Base-by-base conservation (phyloP, 2,888 invertebrate genomes). In the Epinotia ramella region DNA sequence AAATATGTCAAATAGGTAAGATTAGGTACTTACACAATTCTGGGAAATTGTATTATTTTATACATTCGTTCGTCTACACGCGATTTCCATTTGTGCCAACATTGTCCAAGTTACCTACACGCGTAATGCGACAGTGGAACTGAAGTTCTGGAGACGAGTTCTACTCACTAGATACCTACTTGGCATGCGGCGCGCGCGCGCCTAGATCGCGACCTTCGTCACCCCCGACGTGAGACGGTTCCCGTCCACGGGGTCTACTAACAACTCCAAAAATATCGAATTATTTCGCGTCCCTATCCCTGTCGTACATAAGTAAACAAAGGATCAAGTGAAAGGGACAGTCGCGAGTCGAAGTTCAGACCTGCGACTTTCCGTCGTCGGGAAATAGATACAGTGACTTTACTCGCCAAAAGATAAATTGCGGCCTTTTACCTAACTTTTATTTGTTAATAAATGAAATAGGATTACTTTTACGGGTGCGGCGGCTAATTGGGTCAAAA, bases 321-420 rank as follows among this genome's bases (percentile, higher is more conserved):
- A 33, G 18, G 18, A 53, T 63, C 18, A n/a, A 62, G 53, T 33
- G 20, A 68, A 33, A 62, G 70, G 44, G 62, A 70, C 24, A 28
- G 12, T 33, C 7, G 33, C 18, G 66, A 63, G 28, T 46, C 69
- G 11, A 9, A 33, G 3, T 46, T 24, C 24, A 46, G n/a, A 28
- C 13, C 12, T 24, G 20, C 20, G 44, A 69, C 59, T 70, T 60
- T 46, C 46, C 67, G 46, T 18, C 67, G 57, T 65, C 60, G 66
- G 83, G 81, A 83, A 82, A 83, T 83, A 80, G 82, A 78, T 79
- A 80, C 79, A 81, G 77, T 79, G 79, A 79, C 79, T 79, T 78
- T 72, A 80, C 74, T 80, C 73, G 78, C 49, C 68, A 16, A 65
- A 65, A 74, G 65, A 74, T 62, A 70, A 56, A 66, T 66, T 46